phyloP scores from a whole-genome alignment of 2,888 invertebrate species.

The Nebria salina region DNA sequence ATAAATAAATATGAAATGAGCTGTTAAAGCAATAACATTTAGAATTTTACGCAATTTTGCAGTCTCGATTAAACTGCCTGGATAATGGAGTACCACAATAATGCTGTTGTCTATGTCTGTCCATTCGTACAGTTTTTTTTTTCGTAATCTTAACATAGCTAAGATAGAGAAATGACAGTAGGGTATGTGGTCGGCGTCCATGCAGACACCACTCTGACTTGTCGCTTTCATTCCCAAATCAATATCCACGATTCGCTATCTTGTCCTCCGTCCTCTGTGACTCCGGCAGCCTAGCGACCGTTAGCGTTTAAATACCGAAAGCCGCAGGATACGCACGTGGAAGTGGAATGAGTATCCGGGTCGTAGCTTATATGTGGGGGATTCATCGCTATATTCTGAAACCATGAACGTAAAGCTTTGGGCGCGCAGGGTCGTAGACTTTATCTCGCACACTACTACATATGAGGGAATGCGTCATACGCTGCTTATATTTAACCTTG shows the following conservation, averaged over 20 bases:
- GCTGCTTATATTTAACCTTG: background rate
- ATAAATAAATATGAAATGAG: too few species aligned
- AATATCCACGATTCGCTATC: constrained; percentile 1
- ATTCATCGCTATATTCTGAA: background rate
- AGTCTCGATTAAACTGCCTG: background rate
- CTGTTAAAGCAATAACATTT: too few species aligned
- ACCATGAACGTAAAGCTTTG: background rate
- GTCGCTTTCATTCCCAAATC: background rate
- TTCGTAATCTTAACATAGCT: background rate
- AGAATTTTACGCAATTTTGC: background rate
- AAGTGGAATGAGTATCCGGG: background rate
- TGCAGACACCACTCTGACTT: background rate
- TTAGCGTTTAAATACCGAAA: background rate
- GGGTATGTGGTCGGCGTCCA: background rate
- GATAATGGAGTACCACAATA: background rate
- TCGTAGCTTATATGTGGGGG: background rate
- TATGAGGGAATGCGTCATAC: background rate
- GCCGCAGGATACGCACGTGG: background rate
- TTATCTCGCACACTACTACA: background rate
- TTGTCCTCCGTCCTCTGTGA: constrained; percentile 1
- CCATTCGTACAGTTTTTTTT: background rate
- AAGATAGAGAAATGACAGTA: background rate
- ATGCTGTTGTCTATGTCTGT: background rate
- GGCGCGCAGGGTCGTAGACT: background rate
- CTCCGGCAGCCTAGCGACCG: background rate